These are phyloP conservation scores for Pantala flavescens DNA, from an alignment of 1,140 invertebrate species.

Conservation along the genomic window DNA sequence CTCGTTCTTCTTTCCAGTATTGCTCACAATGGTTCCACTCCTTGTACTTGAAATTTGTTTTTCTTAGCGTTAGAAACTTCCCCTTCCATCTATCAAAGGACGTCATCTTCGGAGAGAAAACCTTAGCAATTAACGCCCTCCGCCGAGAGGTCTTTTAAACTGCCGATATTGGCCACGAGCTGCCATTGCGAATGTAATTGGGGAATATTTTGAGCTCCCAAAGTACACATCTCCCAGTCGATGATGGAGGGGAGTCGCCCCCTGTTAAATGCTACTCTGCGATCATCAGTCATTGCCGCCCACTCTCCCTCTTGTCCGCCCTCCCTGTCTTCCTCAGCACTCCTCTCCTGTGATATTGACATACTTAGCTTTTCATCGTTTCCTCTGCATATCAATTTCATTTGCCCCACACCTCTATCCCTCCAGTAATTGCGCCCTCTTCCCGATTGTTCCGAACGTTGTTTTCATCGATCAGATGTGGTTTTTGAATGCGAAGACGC, in stretches of 20 bases:
- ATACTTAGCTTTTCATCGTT: not conserved
- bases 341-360: conserved; percentile 5
- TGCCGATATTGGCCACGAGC: no score
- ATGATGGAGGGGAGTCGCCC: not conserved
- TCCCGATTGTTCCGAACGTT: no score
- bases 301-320: not conserved
- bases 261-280: not conserved
- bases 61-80: no score
- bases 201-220: not conserved
- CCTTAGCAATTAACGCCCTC: no score
- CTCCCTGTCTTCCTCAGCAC: not conserved
- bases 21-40: no score
- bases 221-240: not conserved
- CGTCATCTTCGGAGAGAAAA: no score
- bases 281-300: not conserved
- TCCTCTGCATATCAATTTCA: conserved; percentile 1
- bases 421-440: not conserved
- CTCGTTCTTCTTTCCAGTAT: no score
- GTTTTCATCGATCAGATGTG: no score
- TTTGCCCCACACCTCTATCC: not conserved
- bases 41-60: no score
- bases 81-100: no score
- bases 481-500: no score
- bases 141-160: no score
- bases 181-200: not conserved